Evolutionary conservation across 2,888 invertebrate genomes (phyloP).

Genomic region (Amiota communis): DNA sequence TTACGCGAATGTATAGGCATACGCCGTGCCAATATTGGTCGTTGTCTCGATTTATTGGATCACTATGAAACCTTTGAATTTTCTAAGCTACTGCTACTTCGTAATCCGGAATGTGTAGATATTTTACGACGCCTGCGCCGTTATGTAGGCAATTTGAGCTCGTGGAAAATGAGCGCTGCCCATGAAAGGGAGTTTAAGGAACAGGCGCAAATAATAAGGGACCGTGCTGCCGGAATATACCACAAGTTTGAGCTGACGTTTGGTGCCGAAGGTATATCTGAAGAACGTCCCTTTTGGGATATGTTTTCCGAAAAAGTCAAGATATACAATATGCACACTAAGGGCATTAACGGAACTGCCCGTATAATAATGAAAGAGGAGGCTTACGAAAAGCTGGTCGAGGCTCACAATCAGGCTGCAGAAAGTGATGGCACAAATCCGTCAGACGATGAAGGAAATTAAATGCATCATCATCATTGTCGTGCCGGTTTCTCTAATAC

Average conservation of each 20-base stretch:
- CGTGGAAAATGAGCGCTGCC: constrained; percentile 80
- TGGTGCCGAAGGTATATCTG: constrained; percentile 63
- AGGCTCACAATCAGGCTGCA: constrained; percentile 44
- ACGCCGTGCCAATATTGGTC: constrained; percentile 79
- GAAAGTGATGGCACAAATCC: constrained; percentile 26
- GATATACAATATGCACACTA: constrained; percentile 80
- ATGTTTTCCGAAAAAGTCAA: constrained; percentile 80
- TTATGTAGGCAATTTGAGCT: constrained; percentile 85
- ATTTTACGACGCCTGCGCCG: constrained; percentile 84
- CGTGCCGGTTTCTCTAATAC: not conserved
- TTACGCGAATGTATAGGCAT: constrained; percentile 71
- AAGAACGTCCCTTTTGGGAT: constrained; percentile 81
- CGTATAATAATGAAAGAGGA: constrained; percentile 66
- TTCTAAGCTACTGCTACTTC: constrained; percentile 84
- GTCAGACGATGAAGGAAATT: constrained; percentile 14
- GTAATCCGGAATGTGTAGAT: constrained; percentile 85
- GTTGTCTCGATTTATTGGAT: constrained; percentile 81
- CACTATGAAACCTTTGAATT: constrained; percentile 74
- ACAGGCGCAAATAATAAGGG: constrained; percentile 81
- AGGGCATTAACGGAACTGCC: constrained; percentile 74
- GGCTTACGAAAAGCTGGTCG: constrained; percentile 58
- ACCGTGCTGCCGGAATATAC: constrained; percentile 78
- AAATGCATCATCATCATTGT: not conserved
- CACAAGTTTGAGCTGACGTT: constrained; percentile 76
- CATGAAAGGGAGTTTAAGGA: constrained; percentile 79